phyloP scores from a whole-genome alignment of 2,888 invertebrate genomes.

The Nomada ferruginata region DNA sequence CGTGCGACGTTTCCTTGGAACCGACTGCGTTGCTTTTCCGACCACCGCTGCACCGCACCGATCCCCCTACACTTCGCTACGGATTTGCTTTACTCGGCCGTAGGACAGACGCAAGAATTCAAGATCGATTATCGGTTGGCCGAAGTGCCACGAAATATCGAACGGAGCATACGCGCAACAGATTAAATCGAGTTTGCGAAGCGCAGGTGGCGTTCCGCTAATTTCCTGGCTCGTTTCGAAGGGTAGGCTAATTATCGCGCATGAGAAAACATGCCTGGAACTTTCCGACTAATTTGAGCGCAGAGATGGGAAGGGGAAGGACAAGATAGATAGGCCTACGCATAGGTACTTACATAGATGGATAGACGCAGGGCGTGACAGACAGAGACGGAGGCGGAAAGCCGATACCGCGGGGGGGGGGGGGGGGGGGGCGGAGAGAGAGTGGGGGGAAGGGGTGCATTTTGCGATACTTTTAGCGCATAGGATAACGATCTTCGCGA shows the following conservation, averaged over 20 bases:
- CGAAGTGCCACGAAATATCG: neutral
- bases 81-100: neutral
- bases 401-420: conserved; percentile 3
- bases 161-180: neutral
- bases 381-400: neutral
- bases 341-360: neutral
- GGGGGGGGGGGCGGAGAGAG: too few species aligned
- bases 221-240: conserved; percentile 44
- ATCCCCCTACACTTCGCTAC: neutral
- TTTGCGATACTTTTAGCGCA: conserved; percentile 20
- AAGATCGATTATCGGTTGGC: neutral
- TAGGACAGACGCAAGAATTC: neutral
- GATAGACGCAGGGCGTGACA: neutral
- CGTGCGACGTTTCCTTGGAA: conserved; percentile 42
- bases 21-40: too few species aligned
- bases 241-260: conserved; percentile 48
- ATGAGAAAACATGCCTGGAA: conserved; percentile 47
- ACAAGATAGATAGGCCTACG: neutral
- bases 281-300: conserved; percentile 34
- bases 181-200: conserved; percentile 38
- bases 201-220: conserved; percentile 63
- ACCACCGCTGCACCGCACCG: too few species aligned
- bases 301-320: neutral
- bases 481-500: conserved; percentile 24
- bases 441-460: neutral